phyloP scores from a whole-genome alignment of 1,140 invertebrate species.

The Metaphire vulgaris region DNA sequence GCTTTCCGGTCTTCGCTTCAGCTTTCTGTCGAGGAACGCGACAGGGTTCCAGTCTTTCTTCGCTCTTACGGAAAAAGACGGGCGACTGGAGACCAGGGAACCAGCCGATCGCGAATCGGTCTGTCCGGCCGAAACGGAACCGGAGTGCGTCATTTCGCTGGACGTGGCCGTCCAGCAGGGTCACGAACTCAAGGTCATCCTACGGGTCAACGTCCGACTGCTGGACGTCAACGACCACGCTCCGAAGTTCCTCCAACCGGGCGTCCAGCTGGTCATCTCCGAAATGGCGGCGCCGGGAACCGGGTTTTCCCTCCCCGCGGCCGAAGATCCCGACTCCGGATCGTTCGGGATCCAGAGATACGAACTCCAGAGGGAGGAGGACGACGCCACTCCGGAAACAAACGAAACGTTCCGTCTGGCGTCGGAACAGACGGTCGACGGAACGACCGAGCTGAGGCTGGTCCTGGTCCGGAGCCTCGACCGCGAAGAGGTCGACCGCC shows the following conservation, averaged over 20 bases:
- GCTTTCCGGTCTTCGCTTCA: not conserved
- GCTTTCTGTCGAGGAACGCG: not conserved
- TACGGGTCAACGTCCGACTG: not conserved
- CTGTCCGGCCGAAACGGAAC: not conserved
- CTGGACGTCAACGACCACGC: constrained; percentile 19
- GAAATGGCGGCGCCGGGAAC: constrained; percentile 11
- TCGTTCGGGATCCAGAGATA: not conserved
- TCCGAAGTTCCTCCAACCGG: constrained; percentile 12
- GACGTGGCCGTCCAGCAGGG: constrained; percentile 1
- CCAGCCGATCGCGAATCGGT: not conserved
- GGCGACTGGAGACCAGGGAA: not conserved
- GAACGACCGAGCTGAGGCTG: constrained; percentile 55
- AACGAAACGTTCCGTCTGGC: not conserved
- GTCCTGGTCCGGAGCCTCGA: constrained; percentile 41
- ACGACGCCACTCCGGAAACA: not conserved
- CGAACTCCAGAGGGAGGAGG: constrained; percentile 5
- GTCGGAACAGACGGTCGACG: not conserved
- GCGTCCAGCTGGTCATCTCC: constrained; percentile 8
- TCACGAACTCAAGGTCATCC: not conserved
- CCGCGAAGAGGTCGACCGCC: constrained; percentile 62
- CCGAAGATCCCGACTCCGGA: constrained; percentile 21
- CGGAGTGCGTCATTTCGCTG: not conserved
- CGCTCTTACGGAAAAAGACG: not conserved
- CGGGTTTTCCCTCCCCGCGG: constrained; percentile 13
- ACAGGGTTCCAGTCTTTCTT: not conserved